A percentile compares a stretch with the other conserved stretches of the same genome.
phyloP scores from a whole-genome alignment of 2,797 vertebrate species.

The Dicrostonyx torquatus region DNA sequence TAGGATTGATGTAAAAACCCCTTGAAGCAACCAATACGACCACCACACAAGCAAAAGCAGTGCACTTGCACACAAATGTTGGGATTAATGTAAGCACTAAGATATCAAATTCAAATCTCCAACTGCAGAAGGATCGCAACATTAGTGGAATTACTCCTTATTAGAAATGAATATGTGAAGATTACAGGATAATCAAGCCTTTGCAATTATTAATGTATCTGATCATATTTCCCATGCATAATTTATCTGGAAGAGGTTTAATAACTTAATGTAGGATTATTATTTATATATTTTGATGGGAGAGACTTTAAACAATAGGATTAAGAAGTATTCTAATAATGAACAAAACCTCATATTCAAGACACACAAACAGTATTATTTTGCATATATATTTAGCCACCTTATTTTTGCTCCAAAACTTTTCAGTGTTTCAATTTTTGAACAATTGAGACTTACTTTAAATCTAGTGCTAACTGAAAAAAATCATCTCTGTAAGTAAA shows the following conservation, averaged over 20 bases:
- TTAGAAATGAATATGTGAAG: conserved; percentile 62
- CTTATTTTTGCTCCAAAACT: not conserved
- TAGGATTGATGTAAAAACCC: conserved; percentile 67
- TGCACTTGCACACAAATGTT: conserved; percentile 62
- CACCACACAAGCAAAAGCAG: conserved; percentile 5
- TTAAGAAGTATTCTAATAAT: conserved; percentile 61
- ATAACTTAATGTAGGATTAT: conserved; percentile 43
- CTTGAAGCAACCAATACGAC: not conserved
- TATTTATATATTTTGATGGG: conserved; percentile 27
- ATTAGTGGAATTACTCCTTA: conserved; percentile 64
- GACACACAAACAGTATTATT: not conserved
- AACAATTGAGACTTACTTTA: conserved; percentile 44
- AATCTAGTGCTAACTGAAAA: not conserved
- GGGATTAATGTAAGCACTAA: conserved; percentile 62
- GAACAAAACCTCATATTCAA: conserved; percentile 20
- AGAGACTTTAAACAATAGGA: conserved; percentile 57
- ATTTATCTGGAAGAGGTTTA: conserved; percentile 52
- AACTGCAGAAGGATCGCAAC: conserved; percentile 43
- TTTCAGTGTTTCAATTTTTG: conserved; percentile 35
- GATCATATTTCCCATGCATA: conserved; percentile 56
- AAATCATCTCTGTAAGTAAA: not conserved
- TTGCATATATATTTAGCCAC: not conserved
- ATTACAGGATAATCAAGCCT: conserved; percentile 58
- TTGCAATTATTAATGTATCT: conserved; percentile 35
- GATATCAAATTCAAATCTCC: conserved; percentile 61